These are phyloP conservation scores for Nixonia krombeini DNA, from an alignment of 1,140 invertebrate genomes.

Conservation along the genomic window DNA sequence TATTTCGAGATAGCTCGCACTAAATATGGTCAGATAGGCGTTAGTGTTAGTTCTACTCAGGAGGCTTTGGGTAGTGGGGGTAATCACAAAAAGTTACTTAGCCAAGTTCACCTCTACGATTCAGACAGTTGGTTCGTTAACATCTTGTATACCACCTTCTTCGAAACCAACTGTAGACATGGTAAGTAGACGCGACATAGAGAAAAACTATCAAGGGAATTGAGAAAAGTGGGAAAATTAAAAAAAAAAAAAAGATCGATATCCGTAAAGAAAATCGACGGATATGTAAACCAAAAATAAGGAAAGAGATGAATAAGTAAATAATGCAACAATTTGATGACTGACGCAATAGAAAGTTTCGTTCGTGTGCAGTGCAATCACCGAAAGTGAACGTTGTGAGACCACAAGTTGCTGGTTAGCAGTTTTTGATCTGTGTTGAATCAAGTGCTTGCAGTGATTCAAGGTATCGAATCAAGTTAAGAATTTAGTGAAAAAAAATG, in stretches of 20 bases:
- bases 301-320: no score
- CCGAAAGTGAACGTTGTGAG: no score
- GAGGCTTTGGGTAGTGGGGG: constrained; percentile 57
- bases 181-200: constrained; percentile 65
- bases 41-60: constrained; percentile 60
- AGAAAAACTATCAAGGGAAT: no score
- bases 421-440: background rate
- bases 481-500: no score
- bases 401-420: no score
- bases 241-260: no score
- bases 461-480: no score
- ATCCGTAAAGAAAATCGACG: no score
- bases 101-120: constrained; percentile 66
- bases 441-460: no score
- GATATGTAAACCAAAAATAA: no score
- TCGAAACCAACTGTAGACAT: constrained; percentile 58
- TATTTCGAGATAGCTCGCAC: constrained; percentile 64
- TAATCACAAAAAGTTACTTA: constrained; percentile 69
- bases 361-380: background rate
- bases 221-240: background rate
- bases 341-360: background rate
- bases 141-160: constrained; percentile 63
- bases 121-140: constrained; percentile 71
- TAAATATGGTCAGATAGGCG: constrained; percentile 71
- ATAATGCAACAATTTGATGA: background rate